Base-by-base conservation (phyloP, 2,888 invertebrate genomes). In the Trissoscelio sp. region DNA sequence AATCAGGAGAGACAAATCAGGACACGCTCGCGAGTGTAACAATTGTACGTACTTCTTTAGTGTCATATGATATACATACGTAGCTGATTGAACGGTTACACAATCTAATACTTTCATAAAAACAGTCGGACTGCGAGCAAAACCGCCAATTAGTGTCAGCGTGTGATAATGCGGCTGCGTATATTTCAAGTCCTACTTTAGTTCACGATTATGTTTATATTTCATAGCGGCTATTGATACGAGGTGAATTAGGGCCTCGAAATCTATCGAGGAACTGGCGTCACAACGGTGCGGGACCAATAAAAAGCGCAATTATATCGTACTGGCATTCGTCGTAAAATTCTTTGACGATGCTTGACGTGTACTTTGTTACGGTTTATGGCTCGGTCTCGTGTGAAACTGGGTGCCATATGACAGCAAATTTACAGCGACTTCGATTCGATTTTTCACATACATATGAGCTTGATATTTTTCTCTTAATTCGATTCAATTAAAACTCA, bases 1-100 rank as follows among this genome's bases (percentile, higher is more conserved):
- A 80, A 80, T 80, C 74, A 55, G 69, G 77, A 34, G 75, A 72
- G 80, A 81, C 80, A 81, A 75, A 81, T 81, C 70, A 69, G 74
- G 70, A 75, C 70, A 75, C 70, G 66, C 62, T 64, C 53, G 48
- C 51, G 24, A 20, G 34, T 46, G 58, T 62, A 78, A 70, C 78
- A 78, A 78, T 78, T 64, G 78, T 20, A 46, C 64, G 64, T 64
- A 67, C 66, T 51, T 58, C 48, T 78, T 70, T 70, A n/a, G 66
- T 46, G 64, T 70, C 70, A 64, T 70, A 69, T 72, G 78, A 75
- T 57, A 75, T 51, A 74, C 58, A 60, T 70, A 72, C 60, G 44
- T 37, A 20, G 60, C 62, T 77, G 75, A 81, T 72, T 77, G 75
- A 72, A 51, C 48, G 51, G 22, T 81, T 81, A 20, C 75, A 24